Percentiles rank a stretch among this genome's conserved stretches.
phyloP scores from a whole-genome alignment of 2,888 invertebrate species.

The Nyleta sp. region DNA sequence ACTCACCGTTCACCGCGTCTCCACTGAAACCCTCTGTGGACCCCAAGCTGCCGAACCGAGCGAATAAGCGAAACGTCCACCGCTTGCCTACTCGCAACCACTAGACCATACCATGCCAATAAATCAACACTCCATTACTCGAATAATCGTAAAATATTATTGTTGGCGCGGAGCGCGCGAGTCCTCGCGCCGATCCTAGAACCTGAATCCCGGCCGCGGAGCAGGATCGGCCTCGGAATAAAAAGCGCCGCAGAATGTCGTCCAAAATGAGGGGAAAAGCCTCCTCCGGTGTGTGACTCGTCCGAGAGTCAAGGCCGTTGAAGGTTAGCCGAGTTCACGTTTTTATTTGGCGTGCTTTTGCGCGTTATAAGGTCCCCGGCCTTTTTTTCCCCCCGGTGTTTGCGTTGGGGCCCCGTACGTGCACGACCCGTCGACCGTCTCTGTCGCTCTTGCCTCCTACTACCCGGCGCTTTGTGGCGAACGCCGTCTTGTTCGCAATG shows the following conservation, averaged over 20 bases:
- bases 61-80: no score
- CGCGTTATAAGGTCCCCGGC: conserved; percentile 42
- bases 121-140: conserved; percentile 29
- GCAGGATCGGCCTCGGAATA: conserved; percentile 10
- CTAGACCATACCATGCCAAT: conserved; percentile 1
- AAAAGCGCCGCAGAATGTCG: conserved; percentile 40
- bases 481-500: conserved; percentile 68
- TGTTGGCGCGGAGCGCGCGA: conserved; percentile 2
- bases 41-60: no score
- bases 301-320: conserved; percentile 73
- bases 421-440: no score
- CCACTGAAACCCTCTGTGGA: no score
- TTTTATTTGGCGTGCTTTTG: conserved; percentile 62
- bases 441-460: conserved; percentile 47
- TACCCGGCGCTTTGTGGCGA: conserved; percentile 56
- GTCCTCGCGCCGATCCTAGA: conserved; percentile 18
- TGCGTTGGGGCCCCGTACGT: conserved; percentile 9
- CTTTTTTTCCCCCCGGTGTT: conserved; percentile 44
- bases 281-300: conserved; percentile 56
- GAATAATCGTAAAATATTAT: conserved; percentile 35
- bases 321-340: conserved; percentile 72
- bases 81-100: no score
- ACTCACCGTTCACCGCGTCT: no score
- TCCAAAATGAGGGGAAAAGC: conserved; percentile 68
- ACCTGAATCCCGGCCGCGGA: no score